A percentile compares a stretch with the other conserved stretches of the same genome.
phyloP scores from a whole-genome alignment of 2,797 vertebrate genomes.

The Semaprochilodus insignis region DNA sequence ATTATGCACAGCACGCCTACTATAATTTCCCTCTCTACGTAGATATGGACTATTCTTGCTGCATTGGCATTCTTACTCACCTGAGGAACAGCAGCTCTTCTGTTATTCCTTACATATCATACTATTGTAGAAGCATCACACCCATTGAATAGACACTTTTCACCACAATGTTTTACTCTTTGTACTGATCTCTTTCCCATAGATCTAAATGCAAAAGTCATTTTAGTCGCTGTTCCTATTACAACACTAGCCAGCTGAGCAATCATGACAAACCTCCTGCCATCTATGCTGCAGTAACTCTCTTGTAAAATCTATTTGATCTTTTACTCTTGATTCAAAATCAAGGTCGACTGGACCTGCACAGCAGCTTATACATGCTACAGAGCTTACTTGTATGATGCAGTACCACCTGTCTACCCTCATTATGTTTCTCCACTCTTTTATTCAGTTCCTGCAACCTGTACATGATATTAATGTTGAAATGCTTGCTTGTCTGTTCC shows the following conservation, averaged over 20 bases:
- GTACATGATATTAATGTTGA: neutral
- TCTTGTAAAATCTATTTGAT: neutral
- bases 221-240: neutral
- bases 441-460: neutral
- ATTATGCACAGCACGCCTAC: no score
- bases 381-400: no score
- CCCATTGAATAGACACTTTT: neutral
- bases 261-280: neutral
- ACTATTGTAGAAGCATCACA: neutral
- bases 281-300: neutral
- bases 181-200: neutral
- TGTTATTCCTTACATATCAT: neutral
- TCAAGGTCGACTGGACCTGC: neutral
- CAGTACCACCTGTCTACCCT: neutral
- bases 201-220: neutral
- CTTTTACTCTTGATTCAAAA: neutral
- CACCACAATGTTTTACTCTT: neutral
- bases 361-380: neutral
- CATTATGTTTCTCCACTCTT: neutral
- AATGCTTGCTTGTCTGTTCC: neutral
- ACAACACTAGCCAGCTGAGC: neutral
- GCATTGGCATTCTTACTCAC: neutral
- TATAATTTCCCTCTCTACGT: no score
- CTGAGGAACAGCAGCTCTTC: neutral
- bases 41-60: neutral